Conservation (phyloP, 37 sponge, comb jelly and placozoan species). For the Halisarca cf. caerulea region DNA sequence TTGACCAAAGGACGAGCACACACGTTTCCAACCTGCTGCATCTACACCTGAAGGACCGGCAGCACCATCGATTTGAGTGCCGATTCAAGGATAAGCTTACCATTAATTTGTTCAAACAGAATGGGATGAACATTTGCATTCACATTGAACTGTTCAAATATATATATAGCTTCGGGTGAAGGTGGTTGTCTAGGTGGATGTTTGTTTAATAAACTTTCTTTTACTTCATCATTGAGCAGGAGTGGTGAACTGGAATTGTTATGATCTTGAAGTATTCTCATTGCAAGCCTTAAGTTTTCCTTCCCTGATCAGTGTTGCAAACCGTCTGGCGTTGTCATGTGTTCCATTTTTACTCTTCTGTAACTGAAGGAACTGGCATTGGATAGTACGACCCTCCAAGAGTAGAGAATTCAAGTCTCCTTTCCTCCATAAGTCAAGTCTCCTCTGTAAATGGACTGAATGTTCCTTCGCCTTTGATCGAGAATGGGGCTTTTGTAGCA, state of each 20-base stretch:
- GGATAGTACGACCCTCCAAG: slow-evolving; percentile 19
- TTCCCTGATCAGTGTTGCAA: slow-evolving; percentile 3
- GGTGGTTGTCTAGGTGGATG: slow-evolving; percentile 29
- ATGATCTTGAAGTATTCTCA: slow-evolving; percentile 3
- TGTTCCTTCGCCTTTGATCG: background rate
- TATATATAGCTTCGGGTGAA: background rate
- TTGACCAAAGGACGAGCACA: slow-evolving; percentile 36
- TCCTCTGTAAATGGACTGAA: background rate
- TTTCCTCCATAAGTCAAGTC: slow-evolving; percentile 8
- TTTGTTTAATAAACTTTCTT: slow-evolving; percentile 25
- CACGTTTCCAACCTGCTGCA: slow-evolving; percentile 34
- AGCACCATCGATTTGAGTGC: slow-evolving; percentile 44
- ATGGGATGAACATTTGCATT: slow-evolving; percentile 9
- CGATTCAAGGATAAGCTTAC: background rate
- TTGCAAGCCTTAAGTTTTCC: slow-evolving; percentile 22
- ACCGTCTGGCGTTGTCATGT: background rate
- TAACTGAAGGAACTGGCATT: background rate
- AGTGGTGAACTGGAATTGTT: background rate
- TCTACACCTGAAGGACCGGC: slow-evolving; percentile 58
- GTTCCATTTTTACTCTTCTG: background rate
- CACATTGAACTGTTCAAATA: background rate
- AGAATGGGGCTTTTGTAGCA: slow-evolving; percentile 23
- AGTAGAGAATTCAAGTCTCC: slow-evolving; percentile 12
- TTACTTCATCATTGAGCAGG: background rate
- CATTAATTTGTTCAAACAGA: slow-evolving; percentile 51